phyloP scores from a whole-genome alignment of 2,113 vertebrate species.

The Riparia riparia region DNA sequence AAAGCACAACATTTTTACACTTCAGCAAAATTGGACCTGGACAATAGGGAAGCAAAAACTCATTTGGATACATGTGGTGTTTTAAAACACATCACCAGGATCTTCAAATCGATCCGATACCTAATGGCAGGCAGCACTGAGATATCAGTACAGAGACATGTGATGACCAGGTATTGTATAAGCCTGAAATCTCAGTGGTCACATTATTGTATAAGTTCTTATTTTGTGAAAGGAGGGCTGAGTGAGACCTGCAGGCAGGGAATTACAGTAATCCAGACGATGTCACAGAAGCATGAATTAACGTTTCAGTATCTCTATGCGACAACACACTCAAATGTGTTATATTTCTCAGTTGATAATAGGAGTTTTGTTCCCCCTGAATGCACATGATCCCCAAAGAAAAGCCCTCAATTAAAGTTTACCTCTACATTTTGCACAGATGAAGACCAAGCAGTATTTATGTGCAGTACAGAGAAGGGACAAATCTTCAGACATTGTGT shows the following conservation, averaged over 20 bases:
- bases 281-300: constrained; percentile 71
- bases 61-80: constrained; percentile 77
- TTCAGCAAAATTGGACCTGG: constrained; percentile 68
- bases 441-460: constrained; percentile 53
- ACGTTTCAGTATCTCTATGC: constrained; percentile 50
- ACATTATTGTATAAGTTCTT: constrained; percentile 2
- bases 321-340: constrained; percentile 40
- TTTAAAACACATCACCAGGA: constrained; percentile 70
- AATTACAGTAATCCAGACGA: constrained; percentile 67
- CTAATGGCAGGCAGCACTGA: constrained; percentile 48
- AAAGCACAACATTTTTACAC: constrained; percentile 71
- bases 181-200: constrained; percentile 59
- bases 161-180: constrained; percentile 35
- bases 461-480: constrained; percentile 18
- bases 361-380: constrained; percentile 56
- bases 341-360: constrained; percentile 68
- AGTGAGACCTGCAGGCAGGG: constrained; percentile 51
- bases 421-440: constrained; percentile 39
- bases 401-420: constrained; percentile 71
- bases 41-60: constrained; percentile 76
- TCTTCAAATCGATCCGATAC: constrained; percentile 55
- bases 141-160: constrained; percentile 23
- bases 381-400: constrained; percentile 61
- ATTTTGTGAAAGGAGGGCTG: constrained; percentile 32
- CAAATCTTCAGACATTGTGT: constrained; percentile 34